Evolutionary conservation across 1,140 invertebrate genomes (phyloP).

Genomic region (Bombyx mori): ASM3026992v2 NC_085131.1:10032001-10032500

Average conservation of each 20-base stretch:
- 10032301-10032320: not conserved
- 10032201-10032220: too few species aligned
- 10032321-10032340: not conserved
- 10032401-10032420: too few species aligned
- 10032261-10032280: not conserved
- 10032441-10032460: too few species aligned
- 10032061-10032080: slow-evolving; percentile 96
- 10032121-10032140: not conserved
- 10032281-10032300: not conserved
- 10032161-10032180: too few species aligned
- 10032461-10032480: too few species aligned
- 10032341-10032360: slow-evolving; percentile 11
- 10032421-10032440: too few species aligned
- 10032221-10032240: not conserved
- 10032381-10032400: too few species aligned
- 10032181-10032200: too few species aligned
- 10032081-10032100: slow-evolving; percentile 5
- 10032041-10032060: slow-evolving; percentile 96
- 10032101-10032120: not conserved
- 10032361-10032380: too few species aligned
- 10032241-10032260: not conserved
- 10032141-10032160: too few species aligned
- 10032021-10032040: slow-evolving; percentile 96
- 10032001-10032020: slow-evolving; percentile 86
- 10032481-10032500: too few species aligned